These are phyloP conservation scores for Cryptotermes secundus DNA, from an alignment of 1,140 invertebrate genomes.

Conservation along the genomic window DNA sequence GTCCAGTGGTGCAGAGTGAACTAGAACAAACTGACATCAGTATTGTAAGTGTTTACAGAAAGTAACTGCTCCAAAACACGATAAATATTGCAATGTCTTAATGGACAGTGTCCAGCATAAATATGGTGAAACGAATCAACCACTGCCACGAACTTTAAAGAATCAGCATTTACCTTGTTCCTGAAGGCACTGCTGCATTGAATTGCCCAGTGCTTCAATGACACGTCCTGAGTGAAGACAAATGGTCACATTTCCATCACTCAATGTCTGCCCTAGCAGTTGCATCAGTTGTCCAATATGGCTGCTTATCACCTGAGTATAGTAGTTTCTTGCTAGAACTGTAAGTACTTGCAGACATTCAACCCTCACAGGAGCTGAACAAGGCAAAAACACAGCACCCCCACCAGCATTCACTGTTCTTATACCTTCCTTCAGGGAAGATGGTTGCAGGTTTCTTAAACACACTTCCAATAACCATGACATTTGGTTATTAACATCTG, in stretches of 20 bases:
- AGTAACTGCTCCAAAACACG: too few species aligned
- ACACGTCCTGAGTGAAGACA: conserved; percentile 62
- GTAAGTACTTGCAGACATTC: conserved; percentile 77
- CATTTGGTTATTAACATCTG: conserved; percentile 27
- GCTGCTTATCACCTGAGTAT: conserved; percentile 44
- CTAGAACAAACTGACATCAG: too few species aligned
- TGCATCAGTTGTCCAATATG: conserved; percentile 56
- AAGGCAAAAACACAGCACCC: neutral
- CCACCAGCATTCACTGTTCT: neutral
- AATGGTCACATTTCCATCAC: conserved; percentile 59
- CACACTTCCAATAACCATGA: conserved; percentile 58
- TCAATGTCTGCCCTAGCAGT: conserved; percentile 57
- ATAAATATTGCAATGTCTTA: too few species aligned
- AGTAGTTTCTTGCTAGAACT: conserved; percentile 65
- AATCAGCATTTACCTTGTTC: neutral
- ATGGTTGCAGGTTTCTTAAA: conserved; percentile 54
- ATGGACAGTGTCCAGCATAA: too few species aligned
- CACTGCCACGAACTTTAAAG: too few species aligned
- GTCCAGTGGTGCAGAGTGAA: too few species aligned
- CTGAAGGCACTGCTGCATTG: conserved; percentile 47
- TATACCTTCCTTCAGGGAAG: neutral
- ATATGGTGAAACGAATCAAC: too few species aligned
- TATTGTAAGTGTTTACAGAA: too few species aligned
- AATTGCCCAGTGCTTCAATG: conserved; percentile 62
- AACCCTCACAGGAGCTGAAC: conserved; percentile 62